Evolutionary conservation across 1,140 invertebrate species (phyloP).

Genomic region (Pachyrhynchus sulphureomaculatus): DNA sequence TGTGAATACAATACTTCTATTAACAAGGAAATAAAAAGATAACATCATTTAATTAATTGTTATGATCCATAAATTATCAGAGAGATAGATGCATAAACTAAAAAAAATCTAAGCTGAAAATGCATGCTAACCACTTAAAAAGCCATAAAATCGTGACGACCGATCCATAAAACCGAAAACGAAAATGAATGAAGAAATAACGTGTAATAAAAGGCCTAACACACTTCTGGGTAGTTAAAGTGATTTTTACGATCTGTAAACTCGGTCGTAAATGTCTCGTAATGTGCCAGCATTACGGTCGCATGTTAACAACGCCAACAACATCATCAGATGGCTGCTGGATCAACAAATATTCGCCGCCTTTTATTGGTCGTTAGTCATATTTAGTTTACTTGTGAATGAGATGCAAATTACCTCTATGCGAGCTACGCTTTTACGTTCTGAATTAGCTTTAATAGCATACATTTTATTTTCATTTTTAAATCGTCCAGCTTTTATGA

Average conservation of each 20-base stretch:
- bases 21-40: no score
- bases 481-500: no score
- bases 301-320: slow-evolving; percentile 48
- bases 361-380: slow-evolving; percentile 38
- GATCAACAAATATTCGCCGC: slow-evolving; percentile 36
- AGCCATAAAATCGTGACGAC: slow-evolving; percentile 35
- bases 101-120: slow-evolving; percentile 6
- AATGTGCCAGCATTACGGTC: slow-evolving; percentile 47
- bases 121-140: slow-evolving; percentile 33
- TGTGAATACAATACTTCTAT: no score
- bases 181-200: slow-evolving; percentile 39
- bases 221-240: slow-evolving; percentile 48
- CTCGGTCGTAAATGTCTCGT: slow-evolving; percentile 46
- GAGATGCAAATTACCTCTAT: slow-evolving; percentile 1
- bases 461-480: no score
- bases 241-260: slow-evolving; percentile 52
- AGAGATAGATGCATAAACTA: not conserved
- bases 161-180: slow-evolving; percentile 26
- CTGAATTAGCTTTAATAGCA: no score
- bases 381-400: slow-evolving; percentile 27
- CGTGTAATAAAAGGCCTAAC: slow-evolving; percentile 42
- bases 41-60: no score
- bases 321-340: slow-evolving; percentile 38
- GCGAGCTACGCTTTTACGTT: not conserved
- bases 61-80: no score